Percentiles rank a stretch among this genome's conserved stretches.
These are phyloP conservation scores for Ochropleura leucogaster DNA, from an alignment of 2,888 invertebrate species.

Conservation along the genomic window DNA sequence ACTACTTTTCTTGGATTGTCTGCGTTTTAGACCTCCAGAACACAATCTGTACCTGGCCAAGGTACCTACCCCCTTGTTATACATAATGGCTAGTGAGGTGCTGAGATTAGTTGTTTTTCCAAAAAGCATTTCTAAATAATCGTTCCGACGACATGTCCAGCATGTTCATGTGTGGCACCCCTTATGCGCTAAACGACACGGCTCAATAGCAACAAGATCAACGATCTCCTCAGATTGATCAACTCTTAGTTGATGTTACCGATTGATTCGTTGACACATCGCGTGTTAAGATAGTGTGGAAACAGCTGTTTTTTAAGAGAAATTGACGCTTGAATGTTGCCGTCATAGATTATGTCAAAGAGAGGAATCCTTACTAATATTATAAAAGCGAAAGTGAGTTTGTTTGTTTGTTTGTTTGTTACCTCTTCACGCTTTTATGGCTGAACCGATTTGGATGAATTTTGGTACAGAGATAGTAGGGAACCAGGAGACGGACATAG, in stretches of 20 bases:
- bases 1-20: neutral
- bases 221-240: slow-evolving; percentile 41
- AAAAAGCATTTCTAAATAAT: neutral
- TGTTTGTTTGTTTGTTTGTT: too few species aligned
- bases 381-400: too few species aligned
- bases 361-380: too few species aligned
- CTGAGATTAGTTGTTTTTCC: neutral
- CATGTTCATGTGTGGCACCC: neutral
- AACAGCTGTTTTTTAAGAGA: slow-evolving; percentile 16
- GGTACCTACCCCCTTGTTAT: neutral
- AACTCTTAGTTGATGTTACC: slow-evolving; percentile 25
- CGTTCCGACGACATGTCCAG: too few species aligned
- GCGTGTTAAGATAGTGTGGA: slow-evolving; percentile 28
- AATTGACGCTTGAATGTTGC: slow-evolving; percentile 13
- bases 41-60: neutral
- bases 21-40: neutral
- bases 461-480: too few species aligned
- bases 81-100: too few species aligned
- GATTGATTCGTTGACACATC: slow-evolving; percentile 37
- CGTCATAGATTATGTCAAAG: neutral
- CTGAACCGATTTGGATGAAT: too few species aligned
- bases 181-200: slow-evolving; percentile 24
- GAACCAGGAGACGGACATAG: too few species aligned
- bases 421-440: too few species aligned
- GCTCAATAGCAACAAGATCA: slow-evolving; percentile 31